phyloP scores from a whole-genome alignment of 2,888 invertebrate species.

The Epinotia ramella region DNA sequence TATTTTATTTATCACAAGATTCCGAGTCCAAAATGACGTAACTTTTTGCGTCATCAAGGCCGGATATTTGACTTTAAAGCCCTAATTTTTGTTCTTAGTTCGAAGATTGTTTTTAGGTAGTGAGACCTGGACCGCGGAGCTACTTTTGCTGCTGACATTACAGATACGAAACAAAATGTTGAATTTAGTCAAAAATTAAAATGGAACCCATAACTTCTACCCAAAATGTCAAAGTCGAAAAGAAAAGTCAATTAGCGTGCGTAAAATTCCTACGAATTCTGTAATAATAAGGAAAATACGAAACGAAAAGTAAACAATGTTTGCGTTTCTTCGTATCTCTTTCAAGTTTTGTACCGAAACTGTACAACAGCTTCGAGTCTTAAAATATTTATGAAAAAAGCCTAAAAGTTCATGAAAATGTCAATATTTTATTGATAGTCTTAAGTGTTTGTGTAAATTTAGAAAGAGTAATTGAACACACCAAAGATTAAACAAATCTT shows the following conservation, averaged over 20 bases:
- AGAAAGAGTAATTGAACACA: too few species aligned
- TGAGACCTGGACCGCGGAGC: neutral
- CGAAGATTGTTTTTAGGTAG: too few species aligned
- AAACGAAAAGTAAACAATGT: constrained; percentile 29
- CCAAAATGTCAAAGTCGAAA: constrained; percentile 2
- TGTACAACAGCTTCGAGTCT: constrained; percentile 26
- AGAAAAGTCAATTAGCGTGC: constrained; percentile 28
- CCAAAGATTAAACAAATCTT: too few species aligned
- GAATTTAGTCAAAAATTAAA: neutral
- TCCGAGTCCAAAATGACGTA: too few species aligned
- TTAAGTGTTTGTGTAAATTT: too few species aligned
- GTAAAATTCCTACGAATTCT: constrained; percentile 4
- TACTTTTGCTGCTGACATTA: neutral
- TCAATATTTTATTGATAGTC: too few species aligned
- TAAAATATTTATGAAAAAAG: constrained; percentile 25
- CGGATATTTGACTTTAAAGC: too few species aligned
- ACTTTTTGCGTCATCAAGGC: too few species aligned
- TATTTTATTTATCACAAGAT: too few species aligned
- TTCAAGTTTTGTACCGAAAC: constrained; percentile 23
- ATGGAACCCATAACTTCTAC: neutral
- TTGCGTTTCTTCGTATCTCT: constrained; percentile 19
- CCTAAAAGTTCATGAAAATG: too few species aligned
- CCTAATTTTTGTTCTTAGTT: too few species aligned
- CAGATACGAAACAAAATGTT: too few species aligned
- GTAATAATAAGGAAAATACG: constrained; percentile 32